Base-by-base conservation (phyloP, 2,113 vertebrate species). In the Gallinago media region DNA sequence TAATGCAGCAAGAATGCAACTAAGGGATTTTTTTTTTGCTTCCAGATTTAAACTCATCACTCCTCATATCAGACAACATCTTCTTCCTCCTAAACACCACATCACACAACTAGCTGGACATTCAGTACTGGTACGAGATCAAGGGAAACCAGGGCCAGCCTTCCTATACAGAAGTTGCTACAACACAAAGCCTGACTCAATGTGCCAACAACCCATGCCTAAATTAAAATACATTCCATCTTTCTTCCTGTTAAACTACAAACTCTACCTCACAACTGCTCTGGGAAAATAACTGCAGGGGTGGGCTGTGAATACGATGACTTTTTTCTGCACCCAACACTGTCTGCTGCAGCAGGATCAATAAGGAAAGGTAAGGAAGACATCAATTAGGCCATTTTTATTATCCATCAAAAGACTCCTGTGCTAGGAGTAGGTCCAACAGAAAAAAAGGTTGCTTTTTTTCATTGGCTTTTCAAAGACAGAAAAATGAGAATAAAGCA, bases 201-300 rank as follows among this genome's bases (percentile, higher is more conserved):
- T 1, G 15, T 32, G 55, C 36, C 63, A 62, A 11, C 1, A 4
- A 75, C n/a, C 10, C 55, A 49, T 0, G 0, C 12, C 42, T 66
- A 76, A 88, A 92, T 34, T 26, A 56, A 46, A 86, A 73, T 1
- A 20, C 15, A 54, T 26, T 72, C 52, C 47, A 38, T 19, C 21
- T 71, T 63, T 38, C 13, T 27, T 74, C 56, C 50, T 44, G 13
- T 52, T 54, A 83, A 84, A 19, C 3, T 7, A 80, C n/a, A 79
- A 75, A 83, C 38, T 74, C 59, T 31, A 84, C 32, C 22, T 76
- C 8, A 6, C 34, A 71, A 40, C 32, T 52, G 23, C 55, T 72
- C 26, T 8, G 31, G 25, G 50, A 63, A 82, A 92, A 61, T n/a
- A 94, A 76, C 55, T 34, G n/a, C 44, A 36, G 6, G 17, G n/a